Percentiles rank a stretch among this genome's conserved stretches.
Conservation (phyloP, 2,797 vertebrate genomes). For the Chelonia mydas region DNA sequence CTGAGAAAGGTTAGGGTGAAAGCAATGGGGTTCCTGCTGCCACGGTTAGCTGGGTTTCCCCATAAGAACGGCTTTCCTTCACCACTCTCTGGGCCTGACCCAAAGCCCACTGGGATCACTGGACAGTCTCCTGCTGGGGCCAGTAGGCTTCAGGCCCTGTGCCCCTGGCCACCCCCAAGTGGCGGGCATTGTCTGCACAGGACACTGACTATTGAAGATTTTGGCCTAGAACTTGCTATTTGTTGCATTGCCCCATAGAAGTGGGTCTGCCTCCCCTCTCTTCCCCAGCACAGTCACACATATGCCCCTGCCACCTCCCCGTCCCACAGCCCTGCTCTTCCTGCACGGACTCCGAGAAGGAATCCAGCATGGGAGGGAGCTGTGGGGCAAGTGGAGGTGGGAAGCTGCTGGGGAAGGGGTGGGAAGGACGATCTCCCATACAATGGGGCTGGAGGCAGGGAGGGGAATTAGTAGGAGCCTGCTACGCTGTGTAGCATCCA, state of each 20-base stretch:
- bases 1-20: neutral
- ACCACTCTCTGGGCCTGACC: too few relatives aligned
- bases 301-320: neutral
- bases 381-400: neutral
- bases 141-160: neutral
- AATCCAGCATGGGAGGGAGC: neutral
- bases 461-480: neutral
- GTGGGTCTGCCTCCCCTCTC: neutral
- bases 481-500: fast-evolving
- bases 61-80: too few relatives aligned
- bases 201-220: too few relatives aligned
- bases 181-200: neutral
- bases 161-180: neutral
- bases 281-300: too few relatives aligned
- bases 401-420: neutral
- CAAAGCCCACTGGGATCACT: too few relatives aligned
- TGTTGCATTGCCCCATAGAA: neutral
- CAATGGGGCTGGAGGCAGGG: too few relatives aligned
- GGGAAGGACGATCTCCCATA: neutral
- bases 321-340: neutral
- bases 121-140: too few relatives aligned
- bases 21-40: neutral
- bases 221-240: neutral
- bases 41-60: too few relatives aligned
- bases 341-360: neutral